These are phyloP conservation scores for Emydura subglobosa DNA, from an alignment of 2,113 vertebrate genomes.

Conservation along the genomic window DNA sequence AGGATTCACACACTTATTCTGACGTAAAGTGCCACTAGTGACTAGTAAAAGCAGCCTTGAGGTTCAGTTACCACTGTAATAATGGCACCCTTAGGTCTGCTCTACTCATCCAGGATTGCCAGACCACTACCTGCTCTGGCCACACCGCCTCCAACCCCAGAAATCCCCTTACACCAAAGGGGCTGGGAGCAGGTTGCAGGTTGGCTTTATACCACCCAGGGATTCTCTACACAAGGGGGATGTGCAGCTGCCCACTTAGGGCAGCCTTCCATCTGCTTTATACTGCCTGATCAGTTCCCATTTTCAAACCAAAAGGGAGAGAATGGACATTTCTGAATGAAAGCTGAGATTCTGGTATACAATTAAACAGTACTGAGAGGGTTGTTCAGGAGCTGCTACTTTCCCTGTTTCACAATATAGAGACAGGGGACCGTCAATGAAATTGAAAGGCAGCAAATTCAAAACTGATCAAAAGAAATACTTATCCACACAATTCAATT, in stretches of 20 bases:
- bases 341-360: neutral
- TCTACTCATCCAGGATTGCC: neutral
- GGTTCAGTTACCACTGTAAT: neutral
- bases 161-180: neutral
- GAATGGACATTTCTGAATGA: neutral
- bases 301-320: neutral
- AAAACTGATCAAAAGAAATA: neutral
- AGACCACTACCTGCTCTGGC: accelerated
- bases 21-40: neutral
- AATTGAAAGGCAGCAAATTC: neutral
- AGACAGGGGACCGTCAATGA: neutral
- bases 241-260: neutral
- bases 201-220: neutral
- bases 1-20: neutral
- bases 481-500: neutral
- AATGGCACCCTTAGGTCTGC: no score
- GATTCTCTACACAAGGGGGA: neutral
- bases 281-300: neutral
- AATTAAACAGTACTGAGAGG: neutral
- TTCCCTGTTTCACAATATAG: neutral
- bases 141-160: neutral
- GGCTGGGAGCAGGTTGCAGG: neutral
- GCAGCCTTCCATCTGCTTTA: neutral
- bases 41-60: neutral
- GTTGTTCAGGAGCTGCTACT: neutral